Conservation (phyloP, 1,140 invertebrate species). For the Anastatus disparis region DNA sequence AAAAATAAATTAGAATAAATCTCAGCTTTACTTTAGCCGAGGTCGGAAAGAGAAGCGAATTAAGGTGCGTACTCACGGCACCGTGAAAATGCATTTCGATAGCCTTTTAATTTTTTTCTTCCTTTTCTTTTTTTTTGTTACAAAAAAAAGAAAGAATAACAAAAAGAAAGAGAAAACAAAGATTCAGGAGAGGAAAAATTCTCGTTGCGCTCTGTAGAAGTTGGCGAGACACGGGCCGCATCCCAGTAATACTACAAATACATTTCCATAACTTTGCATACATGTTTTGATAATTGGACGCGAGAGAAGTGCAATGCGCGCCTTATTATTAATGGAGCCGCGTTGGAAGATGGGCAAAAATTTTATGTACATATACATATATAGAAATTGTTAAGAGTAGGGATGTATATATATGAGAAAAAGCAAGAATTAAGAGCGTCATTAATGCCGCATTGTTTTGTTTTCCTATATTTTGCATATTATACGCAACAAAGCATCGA, state of each 20-base stretch:
- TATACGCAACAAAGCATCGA: conserved; percentile 25
- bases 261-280: conserved; percentile 66
- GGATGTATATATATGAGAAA: conserved; percentile 1
- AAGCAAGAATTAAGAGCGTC: conserved; percentile 34
- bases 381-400: no score
- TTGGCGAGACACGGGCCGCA: conserved; percentile 46
- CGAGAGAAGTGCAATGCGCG: not conserved
- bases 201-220: conserved; percentile 50
- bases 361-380: no score
- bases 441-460: conserved; percentile 36
- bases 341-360: conserved; percentile 15
- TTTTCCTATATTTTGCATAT: conserved; percentile 30
- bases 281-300: conserved; percentile 63
- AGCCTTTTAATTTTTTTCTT: no score
- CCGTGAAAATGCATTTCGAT: conserved; percentile 40
- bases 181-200: conserved; percentile 41
- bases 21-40: not conserved
- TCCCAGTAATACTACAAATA: conserved; percentile 52
- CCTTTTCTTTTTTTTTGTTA: no score
- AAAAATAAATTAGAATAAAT: conserved; percentile 26
- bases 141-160: not conserved
- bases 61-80: conserved; percentile 20
- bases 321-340: conserved; percentile 33
- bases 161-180: conserved; percentile 6
- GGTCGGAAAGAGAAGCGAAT: conserved; percentile 22